A percentile compares a stretch with the other conserved stretches of the same genome.
Evolutionary conservation across 2,888 invertebrate species (phyloP).

Genomic region (Hydraecia micacea): DNA sequence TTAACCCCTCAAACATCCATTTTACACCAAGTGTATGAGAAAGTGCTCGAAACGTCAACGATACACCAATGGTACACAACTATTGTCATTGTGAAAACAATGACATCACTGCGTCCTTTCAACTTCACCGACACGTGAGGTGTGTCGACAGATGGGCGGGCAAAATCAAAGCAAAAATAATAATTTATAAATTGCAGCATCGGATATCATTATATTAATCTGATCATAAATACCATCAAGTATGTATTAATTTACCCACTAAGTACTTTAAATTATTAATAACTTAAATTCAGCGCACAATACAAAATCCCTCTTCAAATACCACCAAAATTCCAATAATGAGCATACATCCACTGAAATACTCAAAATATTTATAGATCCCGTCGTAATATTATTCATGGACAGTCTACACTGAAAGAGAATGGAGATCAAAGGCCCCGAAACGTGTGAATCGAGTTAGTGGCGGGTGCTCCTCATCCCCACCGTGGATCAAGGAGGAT

Average conservation of each 20-base stretch:
- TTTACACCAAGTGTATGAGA: too few relatives aligned
- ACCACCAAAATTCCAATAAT: constrained; percentile 19
- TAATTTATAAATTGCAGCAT: neutral
- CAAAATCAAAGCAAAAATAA: neutral
- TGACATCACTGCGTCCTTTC: too few relatives aligned
- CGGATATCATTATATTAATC: neutral
- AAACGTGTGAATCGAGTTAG: constrained; percentile 83
- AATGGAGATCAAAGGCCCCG: constrained; percentile 79
- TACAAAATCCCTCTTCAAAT: neutral
- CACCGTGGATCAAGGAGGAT: constrained; percentile 35
- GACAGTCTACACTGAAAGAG: constrained; percentile 72
- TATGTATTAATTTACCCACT: neutral
- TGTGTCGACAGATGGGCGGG: too few relatives aligned
- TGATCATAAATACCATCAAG: neutral
- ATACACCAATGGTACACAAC: too few relatives aligned
- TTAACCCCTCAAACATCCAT: too few relatives aligned
- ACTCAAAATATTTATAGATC: constrained; percentile 39
- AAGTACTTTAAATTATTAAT: neutral
- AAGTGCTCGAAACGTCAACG: too few relatives aligned
- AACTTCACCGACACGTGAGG: too few relatives aligned
- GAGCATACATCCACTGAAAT: constrained; percentile 27
- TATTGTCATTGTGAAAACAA: too few relatives aligned
- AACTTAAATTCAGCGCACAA: too few relatives aligned
- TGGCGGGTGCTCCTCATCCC: constrained; percentile 47
- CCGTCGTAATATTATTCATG: constrained; percentile 68